Evolutionary conservation across 2,797 vertebrate species (phyloP).

Genomic region (Allochrocebus solatus): DNA sequence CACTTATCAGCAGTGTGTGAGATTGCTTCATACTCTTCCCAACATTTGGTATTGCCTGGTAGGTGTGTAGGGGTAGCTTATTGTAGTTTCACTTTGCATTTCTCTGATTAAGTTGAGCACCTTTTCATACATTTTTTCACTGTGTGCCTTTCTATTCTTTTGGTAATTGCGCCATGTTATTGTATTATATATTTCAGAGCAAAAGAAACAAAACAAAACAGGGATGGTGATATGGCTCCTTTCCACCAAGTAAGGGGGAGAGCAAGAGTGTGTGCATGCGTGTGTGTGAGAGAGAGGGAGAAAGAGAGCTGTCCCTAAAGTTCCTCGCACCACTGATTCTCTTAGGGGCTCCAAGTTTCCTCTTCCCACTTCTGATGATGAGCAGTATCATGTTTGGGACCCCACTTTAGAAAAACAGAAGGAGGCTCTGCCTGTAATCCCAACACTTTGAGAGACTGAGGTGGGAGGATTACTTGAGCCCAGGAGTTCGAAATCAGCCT

Average conservation of each 20-base stretch:
- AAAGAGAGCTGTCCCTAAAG: neutral
- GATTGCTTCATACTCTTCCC: neutral
- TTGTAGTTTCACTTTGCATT: neutral
- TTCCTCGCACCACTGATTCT: neutral
- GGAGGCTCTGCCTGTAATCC: too few relatives aligned
- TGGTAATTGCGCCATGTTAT: neutral
- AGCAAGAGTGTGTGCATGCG: neutral
- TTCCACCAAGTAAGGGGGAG: neutral
- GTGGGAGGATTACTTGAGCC: too few relatives aligned
- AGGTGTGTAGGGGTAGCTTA: neutral
- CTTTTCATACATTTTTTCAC: neutral
- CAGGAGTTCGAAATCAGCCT: too few relatives aligned
- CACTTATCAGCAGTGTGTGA: neutral
- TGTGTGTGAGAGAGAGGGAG: neutral
- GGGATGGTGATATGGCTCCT: neutral
- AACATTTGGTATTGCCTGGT: neutral
- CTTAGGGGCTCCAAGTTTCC: neutral
- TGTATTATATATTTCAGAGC: neutral
- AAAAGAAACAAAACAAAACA: neutral
- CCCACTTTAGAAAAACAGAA: neutral
- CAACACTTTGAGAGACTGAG: too few relatives aligned
- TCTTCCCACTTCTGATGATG: neutral
- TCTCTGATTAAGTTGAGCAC: neutral
- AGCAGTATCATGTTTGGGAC: neutral
- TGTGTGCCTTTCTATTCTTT: neutral